Percentiles rank a stretch among this genome's conserved stretches.
phyloP scores from a whole-genome alignment of 1,140 invertebrate genomes.

The Drosophila simulans region DNA sequence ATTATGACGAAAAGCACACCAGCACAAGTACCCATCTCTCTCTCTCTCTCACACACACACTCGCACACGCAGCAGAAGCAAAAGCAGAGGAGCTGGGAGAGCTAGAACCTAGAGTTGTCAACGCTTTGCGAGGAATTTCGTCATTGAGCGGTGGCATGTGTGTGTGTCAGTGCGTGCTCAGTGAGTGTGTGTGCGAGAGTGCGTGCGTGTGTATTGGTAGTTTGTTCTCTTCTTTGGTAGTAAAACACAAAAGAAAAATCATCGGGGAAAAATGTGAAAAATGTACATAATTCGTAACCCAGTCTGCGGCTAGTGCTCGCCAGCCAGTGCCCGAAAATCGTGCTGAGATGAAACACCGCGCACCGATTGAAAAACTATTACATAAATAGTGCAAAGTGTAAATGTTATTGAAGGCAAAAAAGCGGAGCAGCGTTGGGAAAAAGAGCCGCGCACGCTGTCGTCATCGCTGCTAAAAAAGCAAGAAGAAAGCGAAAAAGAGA shows the following conservation, averaged over 20 bases:
- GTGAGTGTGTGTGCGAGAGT: constrained; percentile 48
- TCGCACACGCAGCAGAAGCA: background rate
- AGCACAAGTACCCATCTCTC: constrained; percentile 29
- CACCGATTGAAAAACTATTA: constrained; percentile 76
- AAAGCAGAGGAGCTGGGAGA: constrained; percentile 58
- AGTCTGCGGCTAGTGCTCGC: constrained; percentile 37
- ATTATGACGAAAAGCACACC: constrained; percentile 68
- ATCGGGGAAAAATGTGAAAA: constrained; percentile 63
- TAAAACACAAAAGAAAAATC: constrained; percentile 74
- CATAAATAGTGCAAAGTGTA: constrained; percentile 82
- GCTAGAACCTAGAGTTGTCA: constrained; percentile 80
- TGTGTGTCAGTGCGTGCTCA: constrained; percentile 62
- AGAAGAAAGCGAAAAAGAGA: constrained; percentile 45
- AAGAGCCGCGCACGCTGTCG: constrained; percentile 72
- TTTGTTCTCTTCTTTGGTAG: constrained; percentile 61
- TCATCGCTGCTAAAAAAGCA: constrained; percentile 68
- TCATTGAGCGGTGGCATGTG: constrained; percentile 68
- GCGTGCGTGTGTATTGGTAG: constrained; percentile 60
- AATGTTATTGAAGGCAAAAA: constrained; percentile 79
- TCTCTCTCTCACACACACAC: constrained; percentile 17
- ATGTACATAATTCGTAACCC: constrained; percentile 55
- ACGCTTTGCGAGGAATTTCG: constrained; percentile 78
- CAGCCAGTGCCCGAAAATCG: constrained; percentile 40
- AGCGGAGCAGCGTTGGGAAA: constrained; percentile 49
- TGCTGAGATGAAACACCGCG: constrained; percentile 43